Percentiles rank a stretch among this genome's conserved stretches.
phyloP scores from a whole-genome alignment of 2,888 invertebrate genomes.

The Lumbricus terrestris region DNA sequence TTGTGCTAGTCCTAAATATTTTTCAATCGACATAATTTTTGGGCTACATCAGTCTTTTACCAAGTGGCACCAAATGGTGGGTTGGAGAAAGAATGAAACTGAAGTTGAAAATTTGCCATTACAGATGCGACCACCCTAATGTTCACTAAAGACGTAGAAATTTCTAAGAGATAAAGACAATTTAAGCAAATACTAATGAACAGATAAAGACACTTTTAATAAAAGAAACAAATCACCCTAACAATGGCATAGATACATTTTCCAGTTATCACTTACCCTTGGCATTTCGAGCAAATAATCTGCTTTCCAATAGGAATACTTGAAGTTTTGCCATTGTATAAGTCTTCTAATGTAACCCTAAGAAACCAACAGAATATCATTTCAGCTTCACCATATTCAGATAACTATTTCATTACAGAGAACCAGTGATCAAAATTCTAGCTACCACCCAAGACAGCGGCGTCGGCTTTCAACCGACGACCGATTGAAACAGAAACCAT shows the following conservation, averaged over 20 bases:
- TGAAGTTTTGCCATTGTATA: constrained; percentile 66
- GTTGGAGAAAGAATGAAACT: too few species aligned
- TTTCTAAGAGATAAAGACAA: not conserved
- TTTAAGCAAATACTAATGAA: not conserved
- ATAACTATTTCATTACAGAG: not conserved
- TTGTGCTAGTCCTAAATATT: too few species aligned
- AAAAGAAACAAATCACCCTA: not conserved
- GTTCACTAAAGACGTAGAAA: not conserved
- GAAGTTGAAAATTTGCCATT: too few species aligned
- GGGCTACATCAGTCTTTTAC: too few species aligned
- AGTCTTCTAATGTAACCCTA: constrained; percentile 81
- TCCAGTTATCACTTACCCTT: constrained; percentile 24
- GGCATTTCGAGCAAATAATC: constrained; percentile 29
- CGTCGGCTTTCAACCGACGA: not conserved
- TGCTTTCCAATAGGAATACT: constrained; percentile 23
- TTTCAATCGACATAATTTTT: too few species aligned
- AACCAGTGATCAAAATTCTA: not conserved
- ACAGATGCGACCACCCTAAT: too few species aligned
- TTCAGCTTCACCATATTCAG: not conserved
- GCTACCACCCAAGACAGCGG: not conserved
- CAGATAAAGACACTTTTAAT: not conserved
- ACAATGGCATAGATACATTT: not conserved
- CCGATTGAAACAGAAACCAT: not conserved
- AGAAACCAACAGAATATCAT: constrained; percentile 38
- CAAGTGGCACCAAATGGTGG: too few species aligned